These are phyloP conservation scores for Meloidogyne chitwoodi DNA, from an alignment of 1,140 invertebrate genomes.

Conservation along the genomic window DNA sequence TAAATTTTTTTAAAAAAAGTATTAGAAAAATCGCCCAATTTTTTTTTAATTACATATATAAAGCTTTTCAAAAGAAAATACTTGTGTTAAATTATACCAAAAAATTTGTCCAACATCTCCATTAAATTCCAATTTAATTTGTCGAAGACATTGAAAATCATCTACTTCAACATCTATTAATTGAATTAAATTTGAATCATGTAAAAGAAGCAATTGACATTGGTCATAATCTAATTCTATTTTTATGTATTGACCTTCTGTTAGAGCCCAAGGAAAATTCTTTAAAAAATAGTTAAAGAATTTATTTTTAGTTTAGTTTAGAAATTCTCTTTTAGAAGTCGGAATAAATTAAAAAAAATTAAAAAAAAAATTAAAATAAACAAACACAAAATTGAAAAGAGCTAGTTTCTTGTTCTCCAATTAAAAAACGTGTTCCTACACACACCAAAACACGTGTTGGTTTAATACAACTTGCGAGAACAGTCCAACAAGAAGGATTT, in stretches of 20 bases:
- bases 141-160: constrained; percentile 10
- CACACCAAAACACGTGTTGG: constrained; percentile 30
- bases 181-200: constrained; percentile 27
- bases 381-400: constrained; percentile 18
- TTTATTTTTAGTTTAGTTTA: not conserved
- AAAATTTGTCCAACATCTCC: constrained; percentile 1
- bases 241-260: constrained; percentile 18
- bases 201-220: constrained; percentile 21
- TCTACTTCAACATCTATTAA: constrained; percentile 7
- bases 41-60: no score
- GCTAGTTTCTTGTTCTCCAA: constrained; percentile 19
- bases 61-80: not conserved
- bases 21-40: no score
- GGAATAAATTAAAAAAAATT: not conserved
- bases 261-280: constrained; percentile 21
- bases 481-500: constrained; percentile 25
- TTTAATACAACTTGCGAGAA: constrained; percentile 16
- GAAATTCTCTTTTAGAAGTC: no score
- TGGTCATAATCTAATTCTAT: constrained; percentile 13
- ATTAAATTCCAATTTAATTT: not conserved
- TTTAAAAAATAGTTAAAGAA: constrained; percentile 7
- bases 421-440: constrained; percentile 11
- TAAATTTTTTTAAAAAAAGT: not conserved
- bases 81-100: not conserved
- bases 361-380: not conserved